Conservation (phyloP, 2,113 vertebrate species). For the Chauna torquata region DNA sequence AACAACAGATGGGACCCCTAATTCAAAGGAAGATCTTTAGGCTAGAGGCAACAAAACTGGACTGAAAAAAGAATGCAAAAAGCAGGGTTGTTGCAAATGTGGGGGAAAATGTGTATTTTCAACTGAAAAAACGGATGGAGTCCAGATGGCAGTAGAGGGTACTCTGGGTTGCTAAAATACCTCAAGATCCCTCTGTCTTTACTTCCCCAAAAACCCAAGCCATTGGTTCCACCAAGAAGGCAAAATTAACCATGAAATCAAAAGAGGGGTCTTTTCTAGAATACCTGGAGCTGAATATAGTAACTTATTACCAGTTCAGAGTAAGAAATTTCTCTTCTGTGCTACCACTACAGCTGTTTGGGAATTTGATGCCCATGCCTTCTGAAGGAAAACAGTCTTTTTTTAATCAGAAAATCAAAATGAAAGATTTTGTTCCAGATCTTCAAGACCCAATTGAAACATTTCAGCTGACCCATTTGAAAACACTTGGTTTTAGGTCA, state of each 20-base stretch:
- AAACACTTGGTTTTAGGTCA: constrained; percentile 6
- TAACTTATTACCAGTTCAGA: background rate
- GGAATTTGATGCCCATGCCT: background rate
- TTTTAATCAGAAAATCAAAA: constrained; percentile 1
- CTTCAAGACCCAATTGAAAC: background rate
- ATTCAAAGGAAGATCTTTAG: background rate
- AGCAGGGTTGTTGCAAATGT: background rate
- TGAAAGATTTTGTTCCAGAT: background rate
- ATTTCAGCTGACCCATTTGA: background rate
- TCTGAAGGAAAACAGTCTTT: background rate
- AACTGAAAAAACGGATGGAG: background rate
- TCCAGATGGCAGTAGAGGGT: background rate
- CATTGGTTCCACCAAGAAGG: background rate
- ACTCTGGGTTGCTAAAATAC: background rate
- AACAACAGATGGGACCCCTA: constrained; percentile 64
- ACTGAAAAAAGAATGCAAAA: background rate
- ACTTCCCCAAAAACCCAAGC: background rate
- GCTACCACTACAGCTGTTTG: background rate
- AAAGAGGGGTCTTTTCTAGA: background rate
- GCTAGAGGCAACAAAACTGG: constrained; percentile 24
- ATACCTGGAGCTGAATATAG: background rate
- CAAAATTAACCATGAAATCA: background rate
- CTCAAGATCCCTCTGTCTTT: background rate
- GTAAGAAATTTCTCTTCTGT: background rate
- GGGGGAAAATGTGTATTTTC: background rate